These are phyloP conservation scores for Xylota sylvarum DNA, from an alignment of 2,888 invertebrate species.

Conservation along the genomic window DNA sequence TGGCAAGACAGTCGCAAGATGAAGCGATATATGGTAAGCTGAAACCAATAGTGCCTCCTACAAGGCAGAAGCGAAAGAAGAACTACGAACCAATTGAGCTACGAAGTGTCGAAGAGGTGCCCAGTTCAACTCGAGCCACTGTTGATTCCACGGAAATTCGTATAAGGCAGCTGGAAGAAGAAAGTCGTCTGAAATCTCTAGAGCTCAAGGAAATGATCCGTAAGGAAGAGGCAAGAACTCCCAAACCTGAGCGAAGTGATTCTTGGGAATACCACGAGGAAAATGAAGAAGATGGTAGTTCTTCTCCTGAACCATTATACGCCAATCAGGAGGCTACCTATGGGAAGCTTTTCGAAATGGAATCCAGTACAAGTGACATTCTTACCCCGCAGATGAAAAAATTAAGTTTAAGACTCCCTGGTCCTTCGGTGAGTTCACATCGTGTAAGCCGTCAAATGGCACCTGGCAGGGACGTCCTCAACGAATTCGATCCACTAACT, in stretches of 20 bases:
- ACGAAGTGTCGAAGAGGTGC: constrained; percentile 76
- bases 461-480: constrained; percentile 86
- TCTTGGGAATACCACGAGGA: constrained; percentile 84
- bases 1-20: constrained; percentile 27
- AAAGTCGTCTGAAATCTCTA: constrained; percentile 80
- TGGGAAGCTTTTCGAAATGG: constrained; percentile 83
- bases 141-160: constrained; percentile 82
- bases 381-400: constrained; percentile 80
- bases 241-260: constrained; percentile 83
- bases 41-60: constrained; percentile 80
- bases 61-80: constrained; percentile 81
- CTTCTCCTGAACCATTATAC: constrained; percentile 83
- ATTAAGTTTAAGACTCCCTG: constrained; percentile 78
- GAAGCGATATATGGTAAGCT: constrained; percentile 80
- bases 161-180: constrained; percentile 80
- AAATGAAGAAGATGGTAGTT: constrained; percentile 73
- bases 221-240: constrained; percentile 79
- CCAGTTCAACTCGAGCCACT: constrained; percentile 79
- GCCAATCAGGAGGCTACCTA: constrained; percentile 84
- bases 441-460: constrained; percentile 58
- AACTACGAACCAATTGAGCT: constrained; percentile 82
- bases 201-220: constrained; percentile 80
- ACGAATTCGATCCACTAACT: constrained; percentile 89
- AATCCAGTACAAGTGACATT: constrained; percentile 80
- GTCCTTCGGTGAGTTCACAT: constrained; percentile 55